phyloP scores from a whole-genome alignment of 2,888 invertebrate genomes.

The Dilophus febrilis region DNA sequence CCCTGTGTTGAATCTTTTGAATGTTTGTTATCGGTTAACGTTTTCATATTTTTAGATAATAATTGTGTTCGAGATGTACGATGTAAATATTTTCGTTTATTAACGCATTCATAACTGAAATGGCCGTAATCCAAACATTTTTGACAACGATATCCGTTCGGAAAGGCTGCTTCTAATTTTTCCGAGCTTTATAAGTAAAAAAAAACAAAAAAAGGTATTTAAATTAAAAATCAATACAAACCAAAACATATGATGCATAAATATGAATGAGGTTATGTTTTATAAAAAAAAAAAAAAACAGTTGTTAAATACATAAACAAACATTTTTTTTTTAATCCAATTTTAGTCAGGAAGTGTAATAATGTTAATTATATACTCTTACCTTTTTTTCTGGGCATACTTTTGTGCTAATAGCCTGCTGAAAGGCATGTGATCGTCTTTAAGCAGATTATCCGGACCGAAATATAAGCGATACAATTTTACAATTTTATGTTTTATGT shows the following conservation, averaged over 20 bases:
- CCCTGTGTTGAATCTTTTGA: too few relatives aligned
- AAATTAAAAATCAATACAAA: conserved; percentile 4
- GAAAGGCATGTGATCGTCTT: conserved; percentile 25
- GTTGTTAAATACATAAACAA: too few relatives aligned
- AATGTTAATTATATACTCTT: too few relatives aligned
- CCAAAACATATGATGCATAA: background rate
- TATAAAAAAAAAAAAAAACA: too few relatives aligned
- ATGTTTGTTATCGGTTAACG: conserved; percentile 9
- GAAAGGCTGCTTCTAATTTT: conserved; percentile 45
- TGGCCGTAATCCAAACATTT: conserved; percentile 86
- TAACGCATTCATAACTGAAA: conserved; percentile 88
- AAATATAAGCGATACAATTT: too few relatives aligned
- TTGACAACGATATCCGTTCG: conserved; percentile 70
- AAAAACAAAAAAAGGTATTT: too few relatives aligned
- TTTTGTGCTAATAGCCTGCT: conserved; percentile 26
- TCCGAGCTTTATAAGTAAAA: conserved; percentile 17
- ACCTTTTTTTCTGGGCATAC: conserved; percentile 26
- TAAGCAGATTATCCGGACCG: too few relatives aligned
- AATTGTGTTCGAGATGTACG: conserved; percentile 68
- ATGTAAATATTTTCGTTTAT: conserved; percentile 73
- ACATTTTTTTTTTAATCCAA: too few relatives aligned
- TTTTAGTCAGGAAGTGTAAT: too few relatives aligned
- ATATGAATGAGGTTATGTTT: background rate
- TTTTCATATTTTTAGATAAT: conserved; percentile 45
- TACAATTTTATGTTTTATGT: too few relatives aligned